These are phyloP conservation scores for Tragelaphus imberbis DNA, from an alignment of 2,113 vertebrate species.

Conservation along the genomic window DNA sequence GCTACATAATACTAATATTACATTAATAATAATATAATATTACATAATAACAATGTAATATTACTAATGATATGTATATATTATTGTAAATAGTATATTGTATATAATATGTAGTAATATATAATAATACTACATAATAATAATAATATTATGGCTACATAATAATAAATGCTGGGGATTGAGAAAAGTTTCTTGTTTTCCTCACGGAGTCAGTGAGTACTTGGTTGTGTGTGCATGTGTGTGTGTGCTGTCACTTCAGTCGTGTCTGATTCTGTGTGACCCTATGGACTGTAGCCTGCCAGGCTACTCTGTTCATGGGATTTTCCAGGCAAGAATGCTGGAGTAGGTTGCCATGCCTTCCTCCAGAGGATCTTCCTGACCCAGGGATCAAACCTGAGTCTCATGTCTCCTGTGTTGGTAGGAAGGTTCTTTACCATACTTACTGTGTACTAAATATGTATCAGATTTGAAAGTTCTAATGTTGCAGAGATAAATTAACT, in stretches of 20 bases:
- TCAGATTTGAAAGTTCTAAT: background rate
- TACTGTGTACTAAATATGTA: background rate
- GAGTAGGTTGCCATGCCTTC: background rate
- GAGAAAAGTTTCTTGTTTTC: background rate
- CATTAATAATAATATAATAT: background rate
- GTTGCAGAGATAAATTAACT: background rate
- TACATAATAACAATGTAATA: background rate
- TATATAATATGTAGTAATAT: background rate
- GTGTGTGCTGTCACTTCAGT: background rate
- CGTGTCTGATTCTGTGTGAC: background rate
- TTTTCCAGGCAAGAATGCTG: background rate
- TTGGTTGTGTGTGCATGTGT: background rate
- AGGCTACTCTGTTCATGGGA: background rate
- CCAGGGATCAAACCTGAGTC: background rate
- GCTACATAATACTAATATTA: background rate
- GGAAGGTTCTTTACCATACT: background rate
- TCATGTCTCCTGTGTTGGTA: fast-evolving
- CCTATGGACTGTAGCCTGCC: background rate
- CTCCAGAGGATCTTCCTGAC: background rate
- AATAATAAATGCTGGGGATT: background rate
- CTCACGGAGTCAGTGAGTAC: background rate
- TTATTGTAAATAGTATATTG: background rate
- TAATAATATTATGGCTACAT: background rate
- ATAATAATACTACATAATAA: background rate
- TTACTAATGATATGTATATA: background rate